These are phyloP conservation scores for Sula dactylatra DNA, from an alignment of 2,113 vertebrate genomes.

Conservation along the genomic window DNA sequence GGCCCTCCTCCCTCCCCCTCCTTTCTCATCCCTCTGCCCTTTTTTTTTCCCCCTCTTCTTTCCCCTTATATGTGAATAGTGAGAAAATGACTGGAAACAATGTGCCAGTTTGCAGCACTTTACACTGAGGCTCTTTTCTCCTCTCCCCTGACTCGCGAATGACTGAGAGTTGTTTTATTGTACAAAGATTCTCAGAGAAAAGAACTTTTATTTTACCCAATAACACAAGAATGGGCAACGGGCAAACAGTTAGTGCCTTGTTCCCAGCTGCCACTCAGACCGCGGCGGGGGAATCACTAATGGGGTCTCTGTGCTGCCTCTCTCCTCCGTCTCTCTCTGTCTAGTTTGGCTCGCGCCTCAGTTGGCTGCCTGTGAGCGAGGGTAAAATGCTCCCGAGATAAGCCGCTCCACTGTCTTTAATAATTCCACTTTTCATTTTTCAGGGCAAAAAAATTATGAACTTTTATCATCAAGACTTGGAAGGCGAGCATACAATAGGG, in stretches of 20 bases:
- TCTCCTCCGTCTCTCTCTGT: neutral
- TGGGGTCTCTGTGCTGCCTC: slow-evolving; percentile 12
- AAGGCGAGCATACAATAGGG: slow-evolving; percentile 20
- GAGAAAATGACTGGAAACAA: slow-evolving; percentile 71
- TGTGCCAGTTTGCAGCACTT: slow-evolving; percentile 65
- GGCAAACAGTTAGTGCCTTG: slow-evolving; percentile 83
- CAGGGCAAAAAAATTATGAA: slow-evolving; percentile 71
- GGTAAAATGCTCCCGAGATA: slow-evolving; percentile 70
- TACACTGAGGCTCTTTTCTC: slow-evolving; percentile 65
- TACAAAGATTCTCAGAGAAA: slow-evolving; percentile 69
- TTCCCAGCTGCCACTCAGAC: slow-evolving; percentile 80
- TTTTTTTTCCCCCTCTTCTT: neutral
- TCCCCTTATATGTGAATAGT: slow-evolving; percentile 59
- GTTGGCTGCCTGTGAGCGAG: neutral
- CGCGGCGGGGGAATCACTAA: neutral
- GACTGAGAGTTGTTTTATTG: slow-evolving; percentile 70
- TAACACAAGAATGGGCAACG: slow-evolving; percentile 72
- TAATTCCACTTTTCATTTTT: slow-evolving; percentile 77
- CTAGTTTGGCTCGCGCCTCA: slow-evolving; percentile 2
- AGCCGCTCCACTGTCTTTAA: slow-evolving; percentile 71
- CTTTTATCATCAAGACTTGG: slow-evolving; percentile 69
- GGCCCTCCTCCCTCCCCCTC: slow-evolving; percentile 16
- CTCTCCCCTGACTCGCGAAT: slow-evolving; percentile 59
- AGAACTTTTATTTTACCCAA: slow-evolving; percentile 80
- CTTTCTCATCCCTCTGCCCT: slow-evolving; percentile 16